These are phyloP conservation scores for Zaprionus gabonicus DNA, from an alignment of 1,140 invertebrate species.

Conservation along the genomic window DNA sequence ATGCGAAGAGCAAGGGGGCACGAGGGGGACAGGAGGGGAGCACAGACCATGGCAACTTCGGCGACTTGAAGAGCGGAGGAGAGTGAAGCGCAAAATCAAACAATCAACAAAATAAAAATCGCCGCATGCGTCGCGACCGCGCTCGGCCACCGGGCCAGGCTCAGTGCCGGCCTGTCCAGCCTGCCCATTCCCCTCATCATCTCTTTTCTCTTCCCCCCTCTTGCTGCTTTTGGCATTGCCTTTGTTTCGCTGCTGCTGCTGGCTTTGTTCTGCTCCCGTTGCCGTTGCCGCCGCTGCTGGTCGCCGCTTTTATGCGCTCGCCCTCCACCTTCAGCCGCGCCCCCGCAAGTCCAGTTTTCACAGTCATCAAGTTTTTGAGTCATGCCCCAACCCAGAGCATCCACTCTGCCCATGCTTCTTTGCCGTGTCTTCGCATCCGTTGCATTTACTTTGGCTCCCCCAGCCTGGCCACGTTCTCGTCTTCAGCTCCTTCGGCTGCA, in stretches of 20 bases:
- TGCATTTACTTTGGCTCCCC: slow-evolving; percentile 62
- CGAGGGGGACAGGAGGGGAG: not conserved
- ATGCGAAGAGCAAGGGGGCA: not conserved
- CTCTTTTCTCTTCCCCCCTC: slow-evolving; percentile 11
- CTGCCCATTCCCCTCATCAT: not conserved
- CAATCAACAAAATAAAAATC: slow-evolving; percentile 83
- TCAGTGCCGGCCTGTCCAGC: slow-evolving; percentile 29
- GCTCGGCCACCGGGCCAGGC: not conserved
- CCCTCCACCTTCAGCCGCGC: slow-evolving; percentile 26
- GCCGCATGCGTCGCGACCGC: slow-evolving; percentile 23
- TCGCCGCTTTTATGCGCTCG: slow-evolving; percentile 72
- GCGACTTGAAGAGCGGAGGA: slow-evolving; percentile 39
- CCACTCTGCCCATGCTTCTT: slow-evolving; percentile 73
- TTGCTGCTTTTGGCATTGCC: slow-evolving; percentile 55
- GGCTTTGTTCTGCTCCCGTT: slow-evolving; percentile 35
- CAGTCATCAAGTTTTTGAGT: slow-evolving; percentile 76
- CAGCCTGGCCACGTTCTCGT: not conserved
- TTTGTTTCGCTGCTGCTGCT: slow-evolving; percentile 47
- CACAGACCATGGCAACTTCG: slow-evolving; percentile 27
- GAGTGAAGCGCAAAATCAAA: slow-evolving; percentile 75
- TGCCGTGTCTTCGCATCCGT: slow-evolving; percentile 82
- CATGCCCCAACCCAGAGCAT: slow-evolving; percentile 52
- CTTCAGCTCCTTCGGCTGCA: slow-evolving; percentile 60
- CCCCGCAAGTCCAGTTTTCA: slow-evolving; percentile 69
- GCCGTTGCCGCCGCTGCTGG: slow-evolving; percentile 39